Conservation (phyloP, 2,888 invertebrate genomes). For the Hoplodrina ambigua region DNA sequence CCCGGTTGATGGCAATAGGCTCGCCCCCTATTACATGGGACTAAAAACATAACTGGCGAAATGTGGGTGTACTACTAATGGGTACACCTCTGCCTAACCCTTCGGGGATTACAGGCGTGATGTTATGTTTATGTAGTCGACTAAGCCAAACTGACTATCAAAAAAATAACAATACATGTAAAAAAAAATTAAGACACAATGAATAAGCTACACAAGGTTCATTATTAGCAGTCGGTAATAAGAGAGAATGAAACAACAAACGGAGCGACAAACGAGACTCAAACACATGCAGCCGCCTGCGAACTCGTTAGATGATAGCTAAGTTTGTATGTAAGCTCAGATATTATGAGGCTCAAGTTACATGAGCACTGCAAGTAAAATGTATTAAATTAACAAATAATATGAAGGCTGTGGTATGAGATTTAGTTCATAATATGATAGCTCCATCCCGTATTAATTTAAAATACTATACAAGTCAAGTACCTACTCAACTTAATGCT, state of each 20-base stretch:
- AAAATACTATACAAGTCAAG: slow-evolving; percentile 7
- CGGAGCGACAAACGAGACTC: slow-evolving; percentile 15
- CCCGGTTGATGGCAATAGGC: too few relatives aligned
- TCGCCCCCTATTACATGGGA: too few relatives aligned
- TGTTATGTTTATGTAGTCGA: too few relatives aligned
- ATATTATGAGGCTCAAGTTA: slow-evolving; percentile 37
- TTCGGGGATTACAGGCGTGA: too few relatives aligned
- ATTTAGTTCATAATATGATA: not conserved
- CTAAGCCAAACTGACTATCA: too few relatives aligned
- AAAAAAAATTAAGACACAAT: not conserved
- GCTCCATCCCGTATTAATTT: not conserved
- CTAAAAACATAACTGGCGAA: too few relatives aligned
- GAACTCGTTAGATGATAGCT: slow-evolving; percentile 46
- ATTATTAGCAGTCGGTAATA: slow-evolving; percentile 21
- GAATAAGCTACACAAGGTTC: not conserved
- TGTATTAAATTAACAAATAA: slow-evolving; percentile 17
- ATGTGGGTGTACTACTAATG: too few relatives aligned
- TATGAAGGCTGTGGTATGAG: not conserved
- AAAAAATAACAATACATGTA: not conserved
- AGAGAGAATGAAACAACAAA: slow-evolving; percentile 35
- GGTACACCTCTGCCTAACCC: too few relatives aligned
- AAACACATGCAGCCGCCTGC: slow-evolving; percentile 36
- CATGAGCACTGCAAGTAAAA: slow-evolving; percentile 5
- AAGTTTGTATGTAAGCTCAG: slow-evolving; percentile 44
- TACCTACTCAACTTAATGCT: slow-evolving; percentile 3